Conservation (phyloP, 2,113 vertebrate genomes). For the Thunnus thynnus region DNA sequence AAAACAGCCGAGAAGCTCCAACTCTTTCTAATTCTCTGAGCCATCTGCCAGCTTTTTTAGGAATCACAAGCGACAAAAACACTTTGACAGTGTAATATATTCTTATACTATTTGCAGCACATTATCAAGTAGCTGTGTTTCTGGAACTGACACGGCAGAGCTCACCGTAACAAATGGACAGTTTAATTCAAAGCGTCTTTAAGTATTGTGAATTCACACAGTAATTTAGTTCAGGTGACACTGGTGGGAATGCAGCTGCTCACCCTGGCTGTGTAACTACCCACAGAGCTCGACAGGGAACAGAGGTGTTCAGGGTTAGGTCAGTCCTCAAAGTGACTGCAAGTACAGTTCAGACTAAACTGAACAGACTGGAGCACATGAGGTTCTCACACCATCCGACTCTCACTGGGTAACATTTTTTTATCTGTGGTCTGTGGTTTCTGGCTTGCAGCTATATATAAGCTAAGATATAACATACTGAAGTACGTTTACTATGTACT, state of each 20-base stretch:
- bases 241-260: neutral
- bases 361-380: neutral
- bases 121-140: constrained; percentile 16
- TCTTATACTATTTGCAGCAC: constrained; percentile 31
- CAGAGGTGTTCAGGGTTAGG: constrained; percentile 13
- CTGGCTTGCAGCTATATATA: neutral
- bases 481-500: neutral
- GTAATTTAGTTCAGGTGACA: constrained; percentile 21
- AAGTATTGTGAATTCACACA: neutral
- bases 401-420: constrained; percentile 15
- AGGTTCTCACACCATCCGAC: neutral
- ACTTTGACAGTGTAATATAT: constrained; percentile 39
- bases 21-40: constrained; percentile 63
- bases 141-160: neutral
- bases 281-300: neutral
- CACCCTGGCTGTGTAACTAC: constrained; percentile 22
- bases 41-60: constrained; percentile 62
- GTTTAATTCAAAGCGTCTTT: constrained; percentile 17
- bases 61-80: constrained; percentile 50
- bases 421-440: constrained; percentile 1
- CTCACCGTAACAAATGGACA: neutral
- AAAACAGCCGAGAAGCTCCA: constrained; percentile 61
- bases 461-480: neutral
- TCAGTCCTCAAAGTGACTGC: constrained; percentile 12
- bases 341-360: constrained; percentile 6